Evolutionary conservation across 2,888 invertebrate species (phyloP), one percentile per base, ranked within the genome.

Genomic region (Alviniconcha strummeri): DNA sequence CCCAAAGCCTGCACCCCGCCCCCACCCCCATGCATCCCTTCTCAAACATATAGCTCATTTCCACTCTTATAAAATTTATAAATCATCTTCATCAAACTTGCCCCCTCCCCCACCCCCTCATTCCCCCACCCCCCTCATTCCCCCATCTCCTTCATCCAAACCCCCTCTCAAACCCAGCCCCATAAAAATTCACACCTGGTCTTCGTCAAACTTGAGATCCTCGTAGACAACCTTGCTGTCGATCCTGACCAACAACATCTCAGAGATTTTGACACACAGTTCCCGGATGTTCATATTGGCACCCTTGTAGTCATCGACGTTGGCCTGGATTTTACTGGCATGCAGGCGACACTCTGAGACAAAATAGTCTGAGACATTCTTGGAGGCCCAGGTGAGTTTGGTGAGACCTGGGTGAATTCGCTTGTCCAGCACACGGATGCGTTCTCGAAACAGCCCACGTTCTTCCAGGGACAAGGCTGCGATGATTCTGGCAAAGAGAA

Each of bases 241-340:
- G 87, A 94, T 93, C 76, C 91, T 92, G 74, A 94, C 91, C 17
- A 94, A 90, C 17, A 93, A 88, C 75, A 91, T 87, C 83, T 94
- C 93, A 85, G 93, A 93, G 81, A 94, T 91, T 82, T 91, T 91
- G 71, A 93, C 92, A 88, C 93, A 94, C 83, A 90, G 89, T 52
- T 84, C 86, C 4, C 91, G 91, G 82, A 94, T 93, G 64, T 90
- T 90, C 89, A 91, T 90, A 93, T 97, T 97, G 85, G 96, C 96
- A 67, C 95, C 95, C 94, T 98, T 98, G 92, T 97, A 98, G 19
- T 96, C 96, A 84, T 97, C 96, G 8, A 97, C 94, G 89, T 96
- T 96, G 85, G 96, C 95, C 95, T 97, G 93, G 74, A 92, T 90
- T 88, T 92, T 93, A 83, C 89, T 89, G 64, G 93, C 93, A 84